These are phyloP conservation scores for Numida meleagris DNA, from an alignment of 2,113 vertebrate genomes.

Conservation along the genomic window DNA sequence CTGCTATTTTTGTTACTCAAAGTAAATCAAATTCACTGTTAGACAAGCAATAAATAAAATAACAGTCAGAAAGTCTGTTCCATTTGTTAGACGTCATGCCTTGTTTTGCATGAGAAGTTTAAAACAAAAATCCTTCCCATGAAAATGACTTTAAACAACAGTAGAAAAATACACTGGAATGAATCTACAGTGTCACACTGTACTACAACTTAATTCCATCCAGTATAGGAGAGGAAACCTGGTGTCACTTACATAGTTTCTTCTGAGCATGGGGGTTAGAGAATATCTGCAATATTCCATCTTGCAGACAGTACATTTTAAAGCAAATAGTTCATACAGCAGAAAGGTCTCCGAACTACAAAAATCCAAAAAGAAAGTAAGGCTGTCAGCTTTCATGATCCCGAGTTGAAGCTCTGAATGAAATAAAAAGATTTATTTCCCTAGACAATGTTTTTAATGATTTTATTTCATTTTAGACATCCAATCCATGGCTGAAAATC, in stretches of 20 bases:
- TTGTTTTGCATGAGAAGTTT: neutral
- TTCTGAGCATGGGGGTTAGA: neutral
- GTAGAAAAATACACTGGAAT: neutral
- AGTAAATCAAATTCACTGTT: conserved; percentile 12
- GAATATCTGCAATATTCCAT: neutral
- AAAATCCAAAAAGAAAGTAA: neutral
- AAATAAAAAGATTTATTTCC: neutral
- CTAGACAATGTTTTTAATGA: neutral
- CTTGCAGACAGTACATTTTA: neutral
- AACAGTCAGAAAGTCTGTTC: neutral
- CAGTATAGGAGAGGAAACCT: neutral
- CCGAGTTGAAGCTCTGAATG: neutral
- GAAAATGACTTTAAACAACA: neutral
- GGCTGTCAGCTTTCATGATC: neutral
- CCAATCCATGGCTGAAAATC: neutral
- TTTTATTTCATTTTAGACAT: neutral
- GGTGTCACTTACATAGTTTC: neutral
- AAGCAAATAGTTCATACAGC: neutral
- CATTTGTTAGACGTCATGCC: neutral
- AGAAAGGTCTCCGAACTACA: neutral
- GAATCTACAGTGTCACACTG: neutral
- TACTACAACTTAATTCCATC: neutral
- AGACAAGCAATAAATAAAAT: conserved; percentile 13
- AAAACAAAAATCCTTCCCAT: neutral
- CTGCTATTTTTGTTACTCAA: conserved; percentile 8